Conservation (phyloP, 2,888 invertebrate genomes). For the Autographa gamma region DNA sequence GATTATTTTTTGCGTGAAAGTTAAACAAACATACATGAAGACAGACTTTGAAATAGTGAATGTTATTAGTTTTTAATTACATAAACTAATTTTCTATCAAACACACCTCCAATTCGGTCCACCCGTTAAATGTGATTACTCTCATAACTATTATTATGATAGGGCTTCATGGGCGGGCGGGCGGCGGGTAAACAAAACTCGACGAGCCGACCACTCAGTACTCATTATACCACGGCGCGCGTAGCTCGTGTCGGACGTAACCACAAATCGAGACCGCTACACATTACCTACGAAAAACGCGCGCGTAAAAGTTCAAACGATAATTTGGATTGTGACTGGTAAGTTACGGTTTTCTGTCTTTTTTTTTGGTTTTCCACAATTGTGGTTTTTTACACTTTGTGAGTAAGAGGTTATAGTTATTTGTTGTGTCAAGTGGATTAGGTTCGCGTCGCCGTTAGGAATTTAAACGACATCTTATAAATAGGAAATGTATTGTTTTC, state of each 20-base stretch:
- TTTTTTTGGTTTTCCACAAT: slow-evolving; percentile 16
- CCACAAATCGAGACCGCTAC: slow-evolving; percentile 38
- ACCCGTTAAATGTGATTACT: slow-evolving; percentile 31
- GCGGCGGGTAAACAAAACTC: slow-evolving; percentile 57
- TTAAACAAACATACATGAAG: too few relatives aligned
- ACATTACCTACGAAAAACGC: slow-evolving; percentile 53
- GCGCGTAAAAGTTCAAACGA: slow-evolving; percentile 58
- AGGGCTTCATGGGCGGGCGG: slow-evolving; percentile 65
- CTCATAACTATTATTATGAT: slow-evolving; percentile 51
- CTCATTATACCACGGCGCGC: slow-evolving; percentile 49
- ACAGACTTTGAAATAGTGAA: neutral
- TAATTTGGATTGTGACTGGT: slow-evolving; percentile 50
- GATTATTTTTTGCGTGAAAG: too few relatives aligned
- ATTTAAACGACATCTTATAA: slow-evolving; percentile 41
- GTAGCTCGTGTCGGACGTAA: slow-evolving; percentile 58
- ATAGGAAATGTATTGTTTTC: slow-evolving; percentile 24
- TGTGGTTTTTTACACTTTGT: slow-evolving; percentile 34
- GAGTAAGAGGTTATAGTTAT: slow-evolving; percentile 34
- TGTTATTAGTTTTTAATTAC: neutral
- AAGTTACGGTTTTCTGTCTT: slow-evolving; percentile 47
- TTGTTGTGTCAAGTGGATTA: slow-evolving; percentile 56
- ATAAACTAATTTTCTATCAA: neutral
- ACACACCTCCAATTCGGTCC: neutral
- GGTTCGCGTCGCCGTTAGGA: slow-evolving; percentile 28
- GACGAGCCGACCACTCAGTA: slow-evolving; percentile 51